Evolutionary conservation across 35 echinoderm and acorn worm species (phyloP).

Genomic region (Diadema setosum): DNA sequence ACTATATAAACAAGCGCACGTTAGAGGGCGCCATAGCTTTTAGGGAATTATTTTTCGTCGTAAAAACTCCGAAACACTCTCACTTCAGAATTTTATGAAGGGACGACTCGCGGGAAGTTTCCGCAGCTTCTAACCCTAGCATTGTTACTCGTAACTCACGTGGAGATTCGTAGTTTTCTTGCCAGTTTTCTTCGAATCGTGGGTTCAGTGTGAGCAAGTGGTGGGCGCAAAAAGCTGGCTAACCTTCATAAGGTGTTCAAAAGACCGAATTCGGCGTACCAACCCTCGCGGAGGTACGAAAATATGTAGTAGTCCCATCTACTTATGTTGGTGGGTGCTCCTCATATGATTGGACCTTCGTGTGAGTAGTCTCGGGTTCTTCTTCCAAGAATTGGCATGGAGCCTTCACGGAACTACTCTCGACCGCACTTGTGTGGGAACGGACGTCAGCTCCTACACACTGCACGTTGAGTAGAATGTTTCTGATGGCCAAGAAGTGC

Average conservation of each 20-base stretch:
- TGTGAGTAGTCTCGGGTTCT: too few species aligned
- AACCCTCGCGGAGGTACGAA: not conserved
- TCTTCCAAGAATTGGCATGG: too few species aligned
- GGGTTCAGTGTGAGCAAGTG: not conserved
- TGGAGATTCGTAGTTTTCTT: not conserved
- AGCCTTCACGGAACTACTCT: not conserved
- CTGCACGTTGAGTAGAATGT: not conserved
- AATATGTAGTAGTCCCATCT: not conserved
- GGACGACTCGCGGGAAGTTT: not conserved
- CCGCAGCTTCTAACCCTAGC: not conserved
- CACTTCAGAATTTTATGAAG: not conserved
- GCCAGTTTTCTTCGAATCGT: not conserved
- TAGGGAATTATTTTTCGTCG: not conserved
- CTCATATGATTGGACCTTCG: not conserved
- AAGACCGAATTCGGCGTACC: not conserved
- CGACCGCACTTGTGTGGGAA: not conserved
- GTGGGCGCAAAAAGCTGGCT: not conserved
- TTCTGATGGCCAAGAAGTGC: not conserved
- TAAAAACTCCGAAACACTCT: not conserved
- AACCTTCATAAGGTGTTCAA: not conserved
- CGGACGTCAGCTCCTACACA: not conserved
- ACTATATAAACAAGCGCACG: not conserved
- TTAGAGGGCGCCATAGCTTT: not conserved
- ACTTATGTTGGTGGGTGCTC: not conserved
- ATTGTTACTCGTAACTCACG: not conserved